A percentile compares a stretch with the other conserved stretches of the same genome.
Evolutionary conservation across 2,797 vertebrate genomes (phyloP).

Genomic region (Rhincodon typus): DNA sequence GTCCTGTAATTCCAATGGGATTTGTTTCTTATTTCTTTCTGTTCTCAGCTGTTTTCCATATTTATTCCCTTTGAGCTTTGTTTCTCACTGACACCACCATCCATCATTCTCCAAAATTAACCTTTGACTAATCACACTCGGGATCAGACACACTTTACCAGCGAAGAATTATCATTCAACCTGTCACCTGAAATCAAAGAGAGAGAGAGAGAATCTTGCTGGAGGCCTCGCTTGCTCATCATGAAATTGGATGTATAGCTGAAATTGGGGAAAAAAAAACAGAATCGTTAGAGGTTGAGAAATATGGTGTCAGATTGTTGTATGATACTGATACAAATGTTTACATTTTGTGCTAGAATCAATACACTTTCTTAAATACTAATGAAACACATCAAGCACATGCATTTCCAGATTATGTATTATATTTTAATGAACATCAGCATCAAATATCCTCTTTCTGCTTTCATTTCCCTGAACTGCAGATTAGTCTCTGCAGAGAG

Average conservation of each 20-base stretch:
- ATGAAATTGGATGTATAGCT: neutral
- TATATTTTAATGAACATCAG: neutral
- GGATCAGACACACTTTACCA: neutral
- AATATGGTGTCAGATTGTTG: neutral
- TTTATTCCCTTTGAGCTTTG: conserved; percentile 6
- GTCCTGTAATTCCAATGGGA: neutral
- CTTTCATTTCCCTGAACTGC: neutral
- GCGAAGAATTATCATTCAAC: neutral
- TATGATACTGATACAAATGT: neutral
- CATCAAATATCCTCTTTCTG: neutral
- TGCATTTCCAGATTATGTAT: neutral
- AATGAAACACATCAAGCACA: neutral
- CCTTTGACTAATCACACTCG: neutral
- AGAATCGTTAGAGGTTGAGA: neutral
- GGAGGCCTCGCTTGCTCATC: neutral
- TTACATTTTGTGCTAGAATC: neutral
- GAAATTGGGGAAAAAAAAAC: neutral
- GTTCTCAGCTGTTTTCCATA: conserved; percentile 11
- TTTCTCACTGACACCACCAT: neutral
- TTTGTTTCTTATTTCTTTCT: neutral
- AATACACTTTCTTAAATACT: neutral
- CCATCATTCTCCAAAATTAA: conserved; percentile 3
- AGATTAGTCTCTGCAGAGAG: neutral
- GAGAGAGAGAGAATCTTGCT: neutral
- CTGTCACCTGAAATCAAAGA: neutral